These are phyloP conservation scores for Monodelphis domestica DNA, from an alignment of 2,797 vertebrate genomes.

Conservation along the genomic window DNA sequence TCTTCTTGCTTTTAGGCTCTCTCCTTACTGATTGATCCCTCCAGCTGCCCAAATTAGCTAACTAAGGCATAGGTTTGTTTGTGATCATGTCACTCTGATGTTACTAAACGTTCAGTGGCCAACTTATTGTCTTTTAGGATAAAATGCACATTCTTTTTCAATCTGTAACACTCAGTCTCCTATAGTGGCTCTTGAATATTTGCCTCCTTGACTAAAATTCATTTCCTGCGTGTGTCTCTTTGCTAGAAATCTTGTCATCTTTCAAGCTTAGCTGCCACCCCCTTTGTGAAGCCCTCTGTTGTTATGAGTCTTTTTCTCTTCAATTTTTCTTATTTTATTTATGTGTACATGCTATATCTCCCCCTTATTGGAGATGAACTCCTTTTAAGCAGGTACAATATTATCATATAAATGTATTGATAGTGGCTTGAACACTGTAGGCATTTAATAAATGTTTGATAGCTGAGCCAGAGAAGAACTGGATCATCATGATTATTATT, in stretches of 20 bases:
- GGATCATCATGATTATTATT: background rate
- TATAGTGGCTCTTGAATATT: background rate
- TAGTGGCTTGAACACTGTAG: background rate
- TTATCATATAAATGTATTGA: background rate
- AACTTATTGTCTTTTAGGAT: background rate
- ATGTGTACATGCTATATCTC: background rate
- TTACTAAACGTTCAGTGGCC: background rate
- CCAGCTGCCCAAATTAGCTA: background rate
- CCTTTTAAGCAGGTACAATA: conserved; percentile 6
- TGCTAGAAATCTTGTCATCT: background rate
- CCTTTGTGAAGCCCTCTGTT: background rate
- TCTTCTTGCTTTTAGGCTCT: background rate
- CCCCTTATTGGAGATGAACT: background rate
- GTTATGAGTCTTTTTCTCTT: background rate
- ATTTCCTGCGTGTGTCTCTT: background rate
- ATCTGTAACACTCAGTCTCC: background rate
- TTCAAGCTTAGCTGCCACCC: background rate
- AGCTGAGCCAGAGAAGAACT: background rate
- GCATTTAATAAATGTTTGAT: background rate
- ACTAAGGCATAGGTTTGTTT: background rate
- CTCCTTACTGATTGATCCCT: background rate
- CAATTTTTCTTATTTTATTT: background rate
- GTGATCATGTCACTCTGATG: background rate
- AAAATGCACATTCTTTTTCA: background rate
- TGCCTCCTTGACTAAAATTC: background rate